Evolutionary conservation across 2,888 invertebrate species (phyloP).

Genomic region (Caenorhabditis imperialis): DNA sequence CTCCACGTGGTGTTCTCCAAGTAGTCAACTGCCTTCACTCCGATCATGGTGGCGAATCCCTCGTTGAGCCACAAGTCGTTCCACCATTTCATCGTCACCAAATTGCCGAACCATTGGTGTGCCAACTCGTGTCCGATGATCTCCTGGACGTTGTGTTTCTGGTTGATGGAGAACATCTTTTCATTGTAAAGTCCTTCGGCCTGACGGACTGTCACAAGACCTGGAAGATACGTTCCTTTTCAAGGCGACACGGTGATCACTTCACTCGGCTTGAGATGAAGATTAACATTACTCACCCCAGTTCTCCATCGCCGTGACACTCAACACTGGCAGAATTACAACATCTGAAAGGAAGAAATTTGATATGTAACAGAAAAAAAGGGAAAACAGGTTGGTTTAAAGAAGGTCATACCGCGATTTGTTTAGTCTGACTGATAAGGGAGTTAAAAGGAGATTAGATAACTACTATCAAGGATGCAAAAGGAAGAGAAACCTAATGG

Average conservation of each 20-base stretch:
- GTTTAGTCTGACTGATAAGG: too few species aligned
- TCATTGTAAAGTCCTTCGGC: conserved; percentile 48
- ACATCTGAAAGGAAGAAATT: conserved; percentile 66
- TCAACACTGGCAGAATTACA: conserved; percentile 63
- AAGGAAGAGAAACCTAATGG: conserved; percentile 14
- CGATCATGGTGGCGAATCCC: conserved; percentile 67
- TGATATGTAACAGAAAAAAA: conserved; percentile 10
- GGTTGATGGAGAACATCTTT: conserved; percentile 25
- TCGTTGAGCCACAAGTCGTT: conserved; percentile 75
- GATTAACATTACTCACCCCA: conserved; percentile 68
- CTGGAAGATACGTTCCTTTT: conserved; percentile 9
- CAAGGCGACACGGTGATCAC: neutral
- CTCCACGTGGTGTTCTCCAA: conserved; percentile 54
- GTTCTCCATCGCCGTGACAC: conserved; percentile 74
- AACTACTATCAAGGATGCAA: conserved; percentile 21
- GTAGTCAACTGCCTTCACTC: conserved; percentile 52
- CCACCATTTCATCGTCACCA: conserved; percentile 77
- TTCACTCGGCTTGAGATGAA: too few species aligned
- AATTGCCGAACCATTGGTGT: conserved; percentile 76
- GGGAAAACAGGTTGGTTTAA: conserved; percentile 39
- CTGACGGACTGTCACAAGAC: conserved; percentile 52
- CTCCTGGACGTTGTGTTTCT: conserved; percentile 40
- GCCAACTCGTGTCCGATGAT: conserved; percentile 68
- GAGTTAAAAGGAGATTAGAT: conserved; percentile 33
- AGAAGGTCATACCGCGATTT: conserved; percentile 38